Evolutionary conservation across 92 coral and sea anemone species (phyloP), one percentile per base, ranked within the genome.

Genomic region (Paragorgia papillata): DNA sequence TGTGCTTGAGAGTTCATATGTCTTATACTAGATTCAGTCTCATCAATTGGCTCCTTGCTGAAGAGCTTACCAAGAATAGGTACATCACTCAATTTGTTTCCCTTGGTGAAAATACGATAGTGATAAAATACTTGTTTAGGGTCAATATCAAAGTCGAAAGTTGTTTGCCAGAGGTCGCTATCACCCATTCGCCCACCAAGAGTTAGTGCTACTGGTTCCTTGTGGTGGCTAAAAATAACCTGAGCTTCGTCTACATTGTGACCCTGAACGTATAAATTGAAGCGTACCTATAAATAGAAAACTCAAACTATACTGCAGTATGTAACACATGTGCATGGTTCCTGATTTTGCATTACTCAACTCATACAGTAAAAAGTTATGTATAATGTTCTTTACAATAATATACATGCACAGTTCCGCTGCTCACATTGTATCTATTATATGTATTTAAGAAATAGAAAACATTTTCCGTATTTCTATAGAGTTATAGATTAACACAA

Each of bases 1-100:
- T 93, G 96, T 1, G 21, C 29, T n/a, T 7, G 18, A n/a, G 77
- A 50, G 14, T 12, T 46, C 28, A 70, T 70, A 17, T 3, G 6
- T 33, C 77, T 49, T 18, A 0, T 70, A 7, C 43, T 27, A 70
- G 29, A 2, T 50, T 70, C 77, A 1, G 35, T n/a, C 29, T 46
- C 6, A 29, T 10, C 3, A 22, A 8, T 3, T 13, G 29, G 46
- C 9, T 70, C 30, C 51, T 54, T 54, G 62, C 44, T 20, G 2
- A 27, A 31, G 0, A 50, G 31, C 19, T 49, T 31, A 2, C 77
- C 77, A 33, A 70, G 18, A 0, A 70, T 4, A 13, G 62, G 62
- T 27, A 67, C 0, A 0, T 26, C 10, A n/a, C 57, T 41, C n/a
- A n/a, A n/a, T 30, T 9, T 28, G 26, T 13, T 30, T 15, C 65